A percentile compares a stretch with the other conserved stretches of the same genome.
phyloP scores from a whole-genome alignment of 2,888 invertebrate genomes.

The Acleris literana region DNA sequence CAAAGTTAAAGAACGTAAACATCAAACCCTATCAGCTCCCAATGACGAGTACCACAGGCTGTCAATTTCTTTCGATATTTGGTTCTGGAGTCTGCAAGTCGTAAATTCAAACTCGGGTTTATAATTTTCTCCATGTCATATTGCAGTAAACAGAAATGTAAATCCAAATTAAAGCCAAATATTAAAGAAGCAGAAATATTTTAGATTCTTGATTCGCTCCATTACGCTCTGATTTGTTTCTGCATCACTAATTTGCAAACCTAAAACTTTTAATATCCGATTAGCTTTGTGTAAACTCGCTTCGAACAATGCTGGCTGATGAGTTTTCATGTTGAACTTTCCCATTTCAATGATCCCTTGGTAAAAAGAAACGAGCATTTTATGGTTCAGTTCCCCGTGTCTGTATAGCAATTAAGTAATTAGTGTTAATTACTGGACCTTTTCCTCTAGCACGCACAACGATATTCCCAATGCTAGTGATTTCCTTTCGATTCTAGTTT shows the following conservation, averaged over 20 bases:
- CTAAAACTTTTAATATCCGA: conserved; percentile 39
- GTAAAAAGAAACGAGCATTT: background rate
- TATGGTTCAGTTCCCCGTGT: background rate
- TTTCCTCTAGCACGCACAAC: no score
- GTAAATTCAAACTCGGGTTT: conserved; percentile 24
- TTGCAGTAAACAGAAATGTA: conserved; percentile 53
- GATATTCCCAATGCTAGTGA: no score
- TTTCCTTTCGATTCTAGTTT: no score
- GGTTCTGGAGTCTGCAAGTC: conserved; percentile 20
- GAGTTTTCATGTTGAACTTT: conserved; percentile 1
- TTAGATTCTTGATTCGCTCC: conserved; percentile 9
- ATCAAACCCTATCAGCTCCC: conserved; percentile 51
- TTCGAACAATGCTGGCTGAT: conserved; percentile 12
- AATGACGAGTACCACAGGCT: conserved; percentile 50
- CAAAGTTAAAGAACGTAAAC: background rate
- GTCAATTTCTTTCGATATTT: conserved; percentile 41
- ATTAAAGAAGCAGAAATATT: background rate
- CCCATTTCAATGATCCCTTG: background rate
- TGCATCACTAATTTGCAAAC: conserved; percentile 43
- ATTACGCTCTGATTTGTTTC: conserved; percentile 36
- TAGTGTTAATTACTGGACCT: background rate
- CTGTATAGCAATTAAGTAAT: conserved; percentile 2
- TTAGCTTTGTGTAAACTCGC: conserved; percentile 13
- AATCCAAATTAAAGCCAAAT: background rate
- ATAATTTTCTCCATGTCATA: conserved; percentile 49